Base-by-base conservation (phyloP, 2,888 invertebrate genomes). In the Aphidius colemani region DNA sequence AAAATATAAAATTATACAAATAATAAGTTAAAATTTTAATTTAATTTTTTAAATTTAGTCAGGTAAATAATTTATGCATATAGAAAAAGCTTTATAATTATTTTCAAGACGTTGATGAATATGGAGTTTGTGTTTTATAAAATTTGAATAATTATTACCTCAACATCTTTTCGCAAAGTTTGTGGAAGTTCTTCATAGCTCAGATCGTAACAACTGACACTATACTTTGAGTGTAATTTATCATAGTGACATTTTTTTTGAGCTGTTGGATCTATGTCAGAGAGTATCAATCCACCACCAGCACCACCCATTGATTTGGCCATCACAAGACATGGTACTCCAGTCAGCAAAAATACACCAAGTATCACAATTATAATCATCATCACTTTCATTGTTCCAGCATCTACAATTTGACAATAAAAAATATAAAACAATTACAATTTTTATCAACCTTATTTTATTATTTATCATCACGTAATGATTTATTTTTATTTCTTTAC, bases 131-230 rank as follows among this genome's bases (percentile, higher is more conserved):
- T 53, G 6, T 30, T 53, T 10, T 39, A 55, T n/a, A 53, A 30
- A 51, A 50, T 43, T 59, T 51, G n/a, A 50, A 49, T 40, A 9
- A 18, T 53, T 44, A 64, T 72, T 61, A 88, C 88, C 85, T 88
- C 85, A 69, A 88, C 85, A 53, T 85, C 83, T 10, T 82, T 75
- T 70, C 83, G 85, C 45, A 88, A 78, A 63, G 71, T 72, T 66
- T 71, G 81, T 0, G 88, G 88, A 67, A 88, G 82, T 58, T 83
- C 82, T 18, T 72, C 71, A 4, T 86, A 80, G 39, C 83, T 82
- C 30, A 86, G 80, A 1, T 84, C 83, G 5, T 79, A 82, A 75
- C 88, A 88, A 67, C 84, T 82, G 0, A 86, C 88, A 3, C 86
- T 86, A 30, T 86, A 83, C 86, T 87, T 85, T 7, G 85, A 83